A percentile compares a stretch with the other conserved stretches of the same genome.
These are phyloP conservation scores for Tragelaphus buxtoni DNA, from an alignment of 2,113 vertebrate genomes.

Conservation along the genomic window DNA sequence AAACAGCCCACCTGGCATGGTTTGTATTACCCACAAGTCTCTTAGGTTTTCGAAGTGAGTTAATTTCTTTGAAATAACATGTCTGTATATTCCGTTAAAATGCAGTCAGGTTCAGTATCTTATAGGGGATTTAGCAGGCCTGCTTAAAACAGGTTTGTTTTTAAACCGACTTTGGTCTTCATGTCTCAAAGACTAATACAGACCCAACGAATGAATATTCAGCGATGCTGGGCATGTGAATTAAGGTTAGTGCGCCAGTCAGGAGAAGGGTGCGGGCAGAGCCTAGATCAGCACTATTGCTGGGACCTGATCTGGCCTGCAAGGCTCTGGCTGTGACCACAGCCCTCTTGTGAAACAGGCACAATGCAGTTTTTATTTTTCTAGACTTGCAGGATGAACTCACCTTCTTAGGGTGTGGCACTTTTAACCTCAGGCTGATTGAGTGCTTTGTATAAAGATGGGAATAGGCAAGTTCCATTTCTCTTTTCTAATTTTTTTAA, in stretches of 20 bases:
- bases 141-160: neutral
- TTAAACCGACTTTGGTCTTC: neutral
- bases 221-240: fast-evolving
- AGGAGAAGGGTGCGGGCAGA: neutral
- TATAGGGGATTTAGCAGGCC: neutral
- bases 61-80: neutral
- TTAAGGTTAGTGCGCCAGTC: fast-evolving
- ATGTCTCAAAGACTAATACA: neutral
- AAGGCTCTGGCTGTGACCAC: neutral
- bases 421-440: neutral
- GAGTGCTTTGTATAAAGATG: neutral
- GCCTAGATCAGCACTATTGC: neutral
- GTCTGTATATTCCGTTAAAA: neutral
- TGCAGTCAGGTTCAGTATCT: neutral
- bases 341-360: neutral
- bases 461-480: neutral
- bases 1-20: neutral
- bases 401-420: conserved; percentile 53
- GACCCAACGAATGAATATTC: neutral
- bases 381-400: conserved; percentile 40
- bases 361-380: neutral
- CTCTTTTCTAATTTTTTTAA: neutral
- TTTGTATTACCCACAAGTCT: neutral
- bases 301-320: neutral
- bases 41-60: neutral